Evolutionary conservation across 2,888 invertebrate genomes (phyloP), one percentile per base, ranked within the genome.

Genomic region (Venusia cambrica): DNA sequence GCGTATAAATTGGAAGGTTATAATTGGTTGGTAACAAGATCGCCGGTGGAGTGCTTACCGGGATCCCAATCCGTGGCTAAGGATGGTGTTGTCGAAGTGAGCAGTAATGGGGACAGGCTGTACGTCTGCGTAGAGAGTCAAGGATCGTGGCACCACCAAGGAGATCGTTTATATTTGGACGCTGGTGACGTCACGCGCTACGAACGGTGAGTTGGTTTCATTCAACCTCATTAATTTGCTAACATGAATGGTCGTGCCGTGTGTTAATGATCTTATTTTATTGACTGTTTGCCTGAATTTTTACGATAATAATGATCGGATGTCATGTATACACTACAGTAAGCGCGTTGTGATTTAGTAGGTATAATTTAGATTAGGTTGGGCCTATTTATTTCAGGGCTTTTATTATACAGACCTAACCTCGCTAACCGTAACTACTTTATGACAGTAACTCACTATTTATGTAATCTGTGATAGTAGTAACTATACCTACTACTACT

Each of bases 131-230:
- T 68, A 27, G 69, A 62, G 50, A 64, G 55, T 38, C 51, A 38
- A n/a, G 73, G 72, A 40, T 62, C 47, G 25, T 85, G 84, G 84
- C 59, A 65, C 33, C 76, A 79, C 46, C 76, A 76, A 61, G 80
- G 80, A 46, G 66, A 51, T n/a, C 56, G 54, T 43, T 61, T 83
- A 68, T 80, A 67, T 77, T 77, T 84, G 77, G 78, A 72, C 43
- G 56, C 61, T n/a, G 62, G 56, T 83, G 84, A 85, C 83, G 83
- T 83, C 83, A 83, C 58, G 44, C 48, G 35, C 52, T 55, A 41
- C 42, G 44, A 58, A 40, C 56, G 57, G 78, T 83, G 38, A 74
- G 79, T 75, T n/a, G n/a, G n/a, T n/a, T 44, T 14, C 17, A 25
- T 25, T 30, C 19, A 30, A 10, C 14, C 36, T 26, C 11, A 26